Base-by-base conservation (phyloP, 2,888 invertebrate species). In the Auanema freiburgensis region DNA sequence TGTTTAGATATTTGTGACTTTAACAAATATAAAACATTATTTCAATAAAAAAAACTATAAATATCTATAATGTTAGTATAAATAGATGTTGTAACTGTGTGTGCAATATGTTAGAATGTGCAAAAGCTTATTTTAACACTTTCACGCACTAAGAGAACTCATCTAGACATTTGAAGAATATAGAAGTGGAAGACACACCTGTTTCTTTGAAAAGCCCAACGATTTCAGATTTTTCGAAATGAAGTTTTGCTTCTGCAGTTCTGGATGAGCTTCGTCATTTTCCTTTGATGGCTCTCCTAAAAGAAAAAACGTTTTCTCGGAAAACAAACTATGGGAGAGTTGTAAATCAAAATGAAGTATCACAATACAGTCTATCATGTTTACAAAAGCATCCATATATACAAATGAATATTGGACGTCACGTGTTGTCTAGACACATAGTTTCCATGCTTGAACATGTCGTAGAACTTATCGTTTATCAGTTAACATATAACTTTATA, bases 251-350 rank as follows among this genome's bases (percentile, higher is more conserved):
- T 76, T 73, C 8, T 33, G 33, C 41, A 80, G 58, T 66, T 83
- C 83, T 14, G 83, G 83, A 64, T 84, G 84, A 6, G 83, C 81
- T 59, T 84, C 81, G 56, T 84, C 80, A 14, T 60, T 67, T 24
- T 76, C 77, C 57, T 80, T 79, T 14, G 49, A 25, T 18, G 67
- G 65, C 5, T 76, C 78, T 23, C 69, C 72, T 77, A 65, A 57
- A 71, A 18, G 1, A 43, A 21, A 8, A 18, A 24, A n/a, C n/a
- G n/a, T n/a, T n/a, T n/a, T n/a, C n/a, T n/a, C n/a, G n/a, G n/a
- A n/a, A n/a, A 2, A 5, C 33, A 5, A 33, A 33, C 8, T 33
- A 33, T 5, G 3, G 33, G 33, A 33, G 8, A 5, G 3, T 33
- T 33, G 8, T 5, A 33, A 33, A 33, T 33, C 33, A 33, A 33